Percentiles rank a stretch among this genome's conserved stretches.
Conservation (phyloP, 1,140 invertebrate genomes). For the Plodia interpunctella region DNA sequence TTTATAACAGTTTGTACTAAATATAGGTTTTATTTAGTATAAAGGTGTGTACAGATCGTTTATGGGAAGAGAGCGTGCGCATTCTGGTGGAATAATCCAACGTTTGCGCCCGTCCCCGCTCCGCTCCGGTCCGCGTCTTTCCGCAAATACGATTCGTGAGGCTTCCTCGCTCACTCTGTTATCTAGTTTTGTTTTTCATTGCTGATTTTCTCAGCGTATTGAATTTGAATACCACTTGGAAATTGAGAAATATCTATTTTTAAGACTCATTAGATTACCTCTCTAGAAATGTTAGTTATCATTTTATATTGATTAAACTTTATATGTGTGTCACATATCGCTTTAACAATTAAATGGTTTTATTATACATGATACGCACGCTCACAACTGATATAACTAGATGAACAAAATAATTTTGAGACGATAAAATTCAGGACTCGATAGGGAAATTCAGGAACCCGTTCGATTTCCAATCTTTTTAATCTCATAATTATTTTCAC, state of each 20-base stretch:
- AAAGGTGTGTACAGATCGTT: slow-evolving; percentile 47
- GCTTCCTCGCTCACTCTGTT: slow-evolving; percentile 43
- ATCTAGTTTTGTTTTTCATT: slow-evolving; percentile 39
- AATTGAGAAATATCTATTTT: neutral
- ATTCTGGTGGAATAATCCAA: slow-evolving; percentile 54
- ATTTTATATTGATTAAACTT: too few species aligned
- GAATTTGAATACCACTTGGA: neutral
- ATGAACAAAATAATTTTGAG: too few species aligned
- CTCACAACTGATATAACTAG: too few species aligned
- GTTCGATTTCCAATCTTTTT: neutral
- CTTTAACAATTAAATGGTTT: too few species aligned
- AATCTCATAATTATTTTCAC: neutral
- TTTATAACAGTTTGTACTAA: neutral
- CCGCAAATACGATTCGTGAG: slow-evolving; percentile 60
- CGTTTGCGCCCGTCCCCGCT: slow-evolving; percentile 38
- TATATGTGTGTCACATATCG: too few species aligned
- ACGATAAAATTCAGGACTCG: too few species aligned
- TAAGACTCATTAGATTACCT: too few species aligned
- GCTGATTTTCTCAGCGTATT: neutral
- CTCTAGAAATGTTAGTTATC: too few species aligned
- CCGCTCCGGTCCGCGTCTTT: slow-evolving; percentile 31
- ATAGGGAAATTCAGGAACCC: too few species aligned
- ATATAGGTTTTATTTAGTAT: neutral
- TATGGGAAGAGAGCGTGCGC: slow-evolving; percentile 52
- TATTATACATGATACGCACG: too few species aligned